Evolutionary conservation across 2,888 invertebrate genomes (phyloP), one percentile per base, ranked within the genome.

Genomic region (Geophilus truncorum): DNA sequence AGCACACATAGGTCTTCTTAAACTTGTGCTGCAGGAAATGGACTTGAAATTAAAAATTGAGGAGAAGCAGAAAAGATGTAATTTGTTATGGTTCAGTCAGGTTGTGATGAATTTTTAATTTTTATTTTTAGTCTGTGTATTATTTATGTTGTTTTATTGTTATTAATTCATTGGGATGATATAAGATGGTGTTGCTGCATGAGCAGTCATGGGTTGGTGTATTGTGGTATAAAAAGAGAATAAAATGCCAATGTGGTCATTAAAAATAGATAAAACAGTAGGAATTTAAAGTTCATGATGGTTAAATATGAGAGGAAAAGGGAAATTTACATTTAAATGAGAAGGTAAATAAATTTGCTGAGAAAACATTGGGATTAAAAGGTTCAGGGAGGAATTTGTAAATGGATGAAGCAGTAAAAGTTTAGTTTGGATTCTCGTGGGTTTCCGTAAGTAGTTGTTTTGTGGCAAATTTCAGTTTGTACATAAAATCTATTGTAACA

Each of bases 21-120:
- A 62, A 62, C 28, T 45, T 45, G 18, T n/a, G 45, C 1, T 45
- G 18, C 45, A 45, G 45, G 45, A 45, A 45, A 45, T 45, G n/a
- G 45, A 45, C 62, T 62, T 62, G 62, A 25, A 62, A 62, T 62
- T 62, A 62, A 62, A 62, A 62, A 62, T 62, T 25, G 25, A 62
- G 25, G 6, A 3, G 25, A 62, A 23, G 23, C 5, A 62, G 12
- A 40, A 40, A 15, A 15, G 45, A 45, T 45, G n/a, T 45, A 15
- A 45, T 45, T 45, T 40, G 40, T 12, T 12, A 40, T 40, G 40
- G 40, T 40, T 40, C 40, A 40, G 40, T 5, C 10, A 15, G 9
- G 6, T 40, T 40, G 9, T 1, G 18, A 7, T 45, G 15, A 18
- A 45, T 45, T 18, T 45, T 45, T 45, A 45, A 45, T 45, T 45